These are phyloP conservation scores for Bombus turneri DNA, from an alignment of 1,140 invertebrate genomes.

Conservation along the genomic window DNA sequence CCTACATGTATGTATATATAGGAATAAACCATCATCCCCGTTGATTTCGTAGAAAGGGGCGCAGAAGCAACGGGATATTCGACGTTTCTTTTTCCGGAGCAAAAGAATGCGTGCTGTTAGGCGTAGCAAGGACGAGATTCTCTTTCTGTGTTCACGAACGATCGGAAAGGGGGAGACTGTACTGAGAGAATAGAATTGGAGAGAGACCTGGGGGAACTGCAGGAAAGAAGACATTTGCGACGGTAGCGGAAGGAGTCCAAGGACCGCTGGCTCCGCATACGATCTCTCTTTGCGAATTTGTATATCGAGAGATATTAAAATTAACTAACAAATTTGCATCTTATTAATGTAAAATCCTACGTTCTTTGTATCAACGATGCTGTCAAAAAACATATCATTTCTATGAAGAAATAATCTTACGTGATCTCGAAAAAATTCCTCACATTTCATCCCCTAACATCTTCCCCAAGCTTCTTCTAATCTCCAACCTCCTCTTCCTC, in stretches of 20 bases:
- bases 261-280: neutral
- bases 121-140: neutral
- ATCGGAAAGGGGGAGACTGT: neutral
- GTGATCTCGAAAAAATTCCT: neutral
- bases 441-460: neutral
- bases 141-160: neutral
- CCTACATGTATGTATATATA: too few species aligned
- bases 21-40: neutral
- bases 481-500: fast-evolving
- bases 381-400: too few species aligned
- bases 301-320: neutral
- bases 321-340: neutral
- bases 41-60: neutral
- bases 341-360: too few species aligned
- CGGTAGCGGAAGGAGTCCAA: neutral
- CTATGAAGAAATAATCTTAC: too few species aligned
- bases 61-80: neutral
- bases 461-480: too few species aligned
- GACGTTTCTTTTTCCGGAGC: neutral
- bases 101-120: neutral
- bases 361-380: too few species aligned
- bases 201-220: neutral
- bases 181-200: neutral
- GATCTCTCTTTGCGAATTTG: neutral
- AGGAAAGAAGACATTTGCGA: constrained; percentile 5